A percentile compares a stretch with the other conserved stretches of the same genome.
Evolutionary conservation across 2,797 vertebrate species (phyloP).

Genomic region (Notolepis coatsorum): DNA sequence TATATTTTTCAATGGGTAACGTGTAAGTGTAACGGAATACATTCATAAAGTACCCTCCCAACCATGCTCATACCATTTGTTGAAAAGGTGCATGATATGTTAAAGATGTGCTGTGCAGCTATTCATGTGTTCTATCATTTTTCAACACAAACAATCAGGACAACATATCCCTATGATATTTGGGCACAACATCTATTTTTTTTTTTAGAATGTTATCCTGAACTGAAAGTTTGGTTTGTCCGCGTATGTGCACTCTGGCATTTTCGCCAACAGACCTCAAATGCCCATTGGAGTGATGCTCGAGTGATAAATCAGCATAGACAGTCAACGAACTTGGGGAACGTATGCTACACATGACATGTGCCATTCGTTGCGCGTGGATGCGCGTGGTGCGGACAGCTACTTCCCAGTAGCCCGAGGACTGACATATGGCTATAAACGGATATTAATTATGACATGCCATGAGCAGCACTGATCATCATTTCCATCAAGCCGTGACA

Average conservation of each 20-base stretch:
- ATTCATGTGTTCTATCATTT: too few relatives aligned
- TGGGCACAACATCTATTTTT: too few relatives aligned
- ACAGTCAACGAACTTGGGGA: slow-evolving; percentile 5
- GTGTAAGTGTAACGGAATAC: too few relatives aligned
- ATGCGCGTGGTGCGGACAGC: not conserved
- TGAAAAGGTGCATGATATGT: too few relatives aligned
- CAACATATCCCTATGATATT: too few relatives aligned
- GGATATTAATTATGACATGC: slow-evolving; percentile 13
- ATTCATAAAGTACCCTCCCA: too few relatives aligned
- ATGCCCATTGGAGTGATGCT: not conserved
- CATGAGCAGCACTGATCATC: slow-evolving; percentile 19
- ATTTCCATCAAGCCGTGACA: not conserved
- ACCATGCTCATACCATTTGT: too few relatives aligned
- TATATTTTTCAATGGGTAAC: too few relatives aligned
- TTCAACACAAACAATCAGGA: too few relatives aligned
- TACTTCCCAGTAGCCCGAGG: slow-evolving; percentile 13
- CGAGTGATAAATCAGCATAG: not conserved
- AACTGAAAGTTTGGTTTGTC: not conserved
- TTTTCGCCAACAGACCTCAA: not conserved
- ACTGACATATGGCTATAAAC: not conserved
- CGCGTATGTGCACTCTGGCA: not conserved
- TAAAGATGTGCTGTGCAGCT: too few relatives aligned
- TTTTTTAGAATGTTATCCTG: too few relatives aligned
- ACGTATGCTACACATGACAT: not conserved
- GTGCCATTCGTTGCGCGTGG: not conserved